phyloP scores from a whole-genome alignment of 1,140 invertebrate genomes.

The Littorina saxatilis region DNA sequence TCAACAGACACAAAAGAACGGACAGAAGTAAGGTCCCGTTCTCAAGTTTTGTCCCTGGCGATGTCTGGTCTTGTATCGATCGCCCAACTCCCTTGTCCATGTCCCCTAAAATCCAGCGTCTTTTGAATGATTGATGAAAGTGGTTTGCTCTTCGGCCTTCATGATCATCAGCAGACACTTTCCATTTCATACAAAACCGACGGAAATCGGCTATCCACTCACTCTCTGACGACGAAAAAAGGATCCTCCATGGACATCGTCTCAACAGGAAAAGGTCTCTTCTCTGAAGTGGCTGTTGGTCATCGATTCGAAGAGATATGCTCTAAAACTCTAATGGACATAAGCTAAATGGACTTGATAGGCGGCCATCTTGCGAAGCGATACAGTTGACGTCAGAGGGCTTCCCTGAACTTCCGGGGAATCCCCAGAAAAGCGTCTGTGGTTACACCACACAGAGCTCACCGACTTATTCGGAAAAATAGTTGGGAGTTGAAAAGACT shows the following conservation, averaged over 20 bases:
- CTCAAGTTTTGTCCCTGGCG: no score
- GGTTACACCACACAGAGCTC: not conserved
- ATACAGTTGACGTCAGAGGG: slow-evolving; percentile 17
- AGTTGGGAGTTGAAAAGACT: not conserved
- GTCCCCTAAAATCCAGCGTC: not conserved
- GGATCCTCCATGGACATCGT: slow-evolving; percentile 95
- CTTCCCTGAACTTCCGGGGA: slow-evolving; percentile 33
- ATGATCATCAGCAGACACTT: not conserved
- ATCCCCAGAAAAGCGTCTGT: slow-evolving; percentile 2
- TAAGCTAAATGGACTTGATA: not conserved
- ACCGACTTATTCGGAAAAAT: not conserved
- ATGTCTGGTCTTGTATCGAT: not conserved
- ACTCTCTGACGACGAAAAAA: slow-evolving; percentile 97
- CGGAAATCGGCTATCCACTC: slow-evolving; percentile 77
- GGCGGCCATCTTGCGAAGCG: slow-evolving; percentile 19
- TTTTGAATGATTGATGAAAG: not conserved
- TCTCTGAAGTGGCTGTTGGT: not conserved
- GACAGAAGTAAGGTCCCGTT: no score
- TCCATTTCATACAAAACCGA: not conserved
- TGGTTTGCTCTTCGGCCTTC: not conserved
- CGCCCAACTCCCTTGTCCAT: not conserved
- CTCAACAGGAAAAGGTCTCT: not conserved
- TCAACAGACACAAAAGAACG: no score
- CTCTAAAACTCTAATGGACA: not conserved
- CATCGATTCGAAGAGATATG: not conserved